Evolutionary conservation across 2,797 vertebrate genomes (phyloP).

Genomic region (Oryzias dopingdopingensis): DNA sequence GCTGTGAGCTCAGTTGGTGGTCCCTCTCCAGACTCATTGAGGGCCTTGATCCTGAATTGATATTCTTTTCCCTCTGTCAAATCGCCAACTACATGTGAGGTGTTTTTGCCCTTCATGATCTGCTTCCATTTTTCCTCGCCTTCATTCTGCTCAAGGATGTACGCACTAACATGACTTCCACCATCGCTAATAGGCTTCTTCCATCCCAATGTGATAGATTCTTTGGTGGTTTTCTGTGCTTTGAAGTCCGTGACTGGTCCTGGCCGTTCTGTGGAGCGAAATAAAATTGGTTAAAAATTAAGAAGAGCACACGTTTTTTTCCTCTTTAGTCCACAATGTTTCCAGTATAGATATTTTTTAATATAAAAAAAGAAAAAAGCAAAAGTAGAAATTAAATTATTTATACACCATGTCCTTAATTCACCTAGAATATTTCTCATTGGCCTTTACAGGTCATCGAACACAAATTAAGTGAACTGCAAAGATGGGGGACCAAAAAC

Average conservation of each 20-base stretch:
- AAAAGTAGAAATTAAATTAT: too few relatives aligned
- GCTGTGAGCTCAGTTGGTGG: constrained; percentile 85
- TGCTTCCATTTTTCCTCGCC: constrained; percentile 90
- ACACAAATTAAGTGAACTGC: too few relatives aligned
- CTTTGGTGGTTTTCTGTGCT: constrained; percentile 84
- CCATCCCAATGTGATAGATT: constrained; percentile 89
- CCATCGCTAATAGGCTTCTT: constrained; percentile 94
- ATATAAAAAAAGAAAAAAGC: too few relatives aligned
- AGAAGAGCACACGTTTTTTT: background rate
- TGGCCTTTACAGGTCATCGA: too few relatives aligned
- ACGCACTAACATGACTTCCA: constrained; percentile 88
- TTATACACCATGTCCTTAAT: too few relatives aligned
- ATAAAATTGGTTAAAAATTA: background rate
- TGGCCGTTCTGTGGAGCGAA: constrained; percentile 84
- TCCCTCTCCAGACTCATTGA: constrained; percentile 93
- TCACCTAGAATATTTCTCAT: too few relatives aligned
- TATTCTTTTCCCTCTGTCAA: constrained; percentile 91
- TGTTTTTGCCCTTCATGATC: constrained; percentile 84
- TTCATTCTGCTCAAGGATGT: constrained; percentile 85
- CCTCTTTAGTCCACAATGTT: background rate
- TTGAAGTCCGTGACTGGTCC: constrained; percentile 94
- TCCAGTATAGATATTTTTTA: too few relatives aligned
- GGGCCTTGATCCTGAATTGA: constrained; percentile 88
- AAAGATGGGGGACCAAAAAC: too few relatives aligned
- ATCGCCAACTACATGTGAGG: constrained; percentile 81